Evolutionary conservation across 2,888 invertebrate genomes (phyloP), one percentile per base, ranked within the genome.

Genomic region (Orchestes rusci): DNA sequence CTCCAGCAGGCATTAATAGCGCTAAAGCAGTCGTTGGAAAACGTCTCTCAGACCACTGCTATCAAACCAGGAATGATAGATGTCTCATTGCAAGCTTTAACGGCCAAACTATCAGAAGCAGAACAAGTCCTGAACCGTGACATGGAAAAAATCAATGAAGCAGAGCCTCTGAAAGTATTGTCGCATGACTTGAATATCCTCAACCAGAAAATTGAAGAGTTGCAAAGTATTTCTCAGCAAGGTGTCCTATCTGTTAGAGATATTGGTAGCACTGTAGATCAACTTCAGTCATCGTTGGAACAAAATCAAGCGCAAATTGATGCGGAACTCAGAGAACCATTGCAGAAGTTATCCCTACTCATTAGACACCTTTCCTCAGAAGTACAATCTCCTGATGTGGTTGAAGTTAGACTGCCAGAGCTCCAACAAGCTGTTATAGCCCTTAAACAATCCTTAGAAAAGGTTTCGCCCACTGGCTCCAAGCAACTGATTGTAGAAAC

Each of bases 271-370:
- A 39, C 50, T 19, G 27, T 56, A 16, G 13, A 34, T 18, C 20
- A 32, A 12, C 12, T 44, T 8, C 39, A 44, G n/a, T n/a, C 18
- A 5, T 16, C 42, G 3, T 7, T 42, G n/a, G 35, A 35, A 39
- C 19, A 40, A 4, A 35, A 30, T 27, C n/a, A 50, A 20, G 40
- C 33, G 15, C 18, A 19, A 15, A 32, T 27, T 10, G 15, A 20
- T 13, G n/a, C 16, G 2, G 27, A 35, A 30, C 48, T 51, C 38
- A 48, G 40, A 19, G 50, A 54, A 43, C 55, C 58, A 16, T 34
- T 59, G 16, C 36, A 57, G 37, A 54, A 53, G 30, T 31, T 61
- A 16, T 50, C 50, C 4, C 37, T 40, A 23, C 35, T 53, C 10
- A 30, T 59, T 17, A 44, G 48, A 10, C 19, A 45, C 19, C 5